Percentiles rank a stretch among this genome's conserved stretches.
phyloP scores from a whole-genome alignment of 2,113 vertebrate species.

The Gasterosteus aculeatus region DNA sequence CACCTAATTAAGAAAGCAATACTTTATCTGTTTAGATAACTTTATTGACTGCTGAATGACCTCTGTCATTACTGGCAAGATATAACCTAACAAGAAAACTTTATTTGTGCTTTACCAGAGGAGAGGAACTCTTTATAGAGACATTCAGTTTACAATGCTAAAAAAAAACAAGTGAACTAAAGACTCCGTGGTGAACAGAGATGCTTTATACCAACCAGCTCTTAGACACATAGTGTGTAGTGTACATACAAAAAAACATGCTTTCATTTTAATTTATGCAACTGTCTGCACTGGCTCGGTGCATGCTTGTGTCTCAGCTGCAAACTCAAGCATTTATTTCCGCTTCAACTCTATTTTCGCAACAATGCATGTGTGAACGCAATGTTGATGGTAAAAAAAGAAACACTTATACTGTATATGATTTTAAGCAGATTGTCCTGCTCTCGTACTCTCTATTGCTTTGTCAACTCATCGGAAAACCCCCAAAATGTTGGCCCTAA shows the following conservation, averaged over 20 bases:
- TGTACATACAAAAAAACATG: slow-evolving; percentile 9
- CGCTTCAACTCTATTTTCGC: not conserved
- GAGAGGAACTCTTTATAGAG: not conserved
- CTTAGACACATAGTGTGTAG: not conserved
- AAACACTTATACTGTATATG: not conserved
- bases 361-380: not conserved
- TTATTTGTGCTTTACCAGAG: not conserved
- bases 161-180: slow-evolving; percentile 4
- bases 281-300: not conserved
- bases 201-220: not conserved
- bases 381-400: not conserved
- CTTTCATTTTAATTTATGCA: not conserved
- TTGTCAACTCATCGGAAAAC: not conserved
- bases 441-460: not conserved
- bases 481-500: not conserved
- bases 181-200: slow-evolving; percentile 32
- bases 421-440: not conserved
- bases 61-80: not conserved
- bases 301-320: not conserved
- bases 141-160: not conserved
- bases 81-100: slow-evolving; percentile 7
- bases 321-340: not conserved
- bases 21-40: slow-evolving; percentile 45
- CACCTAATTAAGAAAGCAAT: slow-evolving; percentile 45
- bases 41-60: slow-evolving; percentile 29